These are phyloP conservation scores for Lottia scabra DNA, from an alignment of 2,888 invertebrate genomes.

Conservation along the genomic window DNA sequence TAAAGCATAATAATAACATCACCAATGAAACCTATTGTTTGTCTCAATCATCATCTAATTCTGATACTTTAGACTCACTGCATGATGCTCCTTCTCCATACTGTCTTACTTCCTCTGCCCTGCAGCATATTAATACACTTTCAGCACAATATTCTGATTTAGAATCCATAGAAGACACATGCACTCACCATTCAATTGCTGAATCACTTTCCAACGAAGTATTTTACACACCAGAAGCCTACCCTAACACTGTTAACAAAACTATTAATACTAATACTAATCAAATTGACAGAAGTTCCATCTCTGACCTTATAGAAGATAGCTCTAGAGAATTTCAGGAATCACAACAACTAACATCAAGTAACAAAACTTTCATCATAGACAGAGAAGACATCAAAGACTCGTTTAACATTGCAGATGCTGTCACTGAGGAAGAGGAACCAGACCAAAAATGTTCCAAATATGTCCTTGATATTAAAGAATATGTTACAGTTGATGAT, in stretches of 20 bases:
- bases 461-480: constrained; percentile 10
- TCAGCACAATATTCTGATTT: background rate
- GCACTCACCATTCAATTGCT: background rate
- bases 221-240: background rate
- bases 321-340: background rate
- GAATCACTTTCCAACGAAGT: background rate
- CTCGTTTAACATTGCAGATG: background rate
- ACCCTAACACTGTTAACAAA: background rate
- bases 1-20: no score
- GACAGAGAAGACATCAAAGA: background rate
- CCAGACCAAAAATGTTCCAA: constrained; percentile 4
- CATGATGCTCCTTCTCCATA: background rate
- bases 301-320: background rate
- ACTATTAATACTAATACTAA: background rate
- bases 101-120: background rate
- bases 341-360: background rate
- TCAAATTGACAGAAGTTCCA: background rate
- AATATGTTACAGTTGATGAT: constrained; percentile 14
- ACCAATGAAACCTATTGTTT: no score
- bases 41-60: background rate
- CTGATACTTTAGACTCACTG: background rate
- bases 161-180: background rate
- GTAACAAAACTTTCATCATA: background rate
- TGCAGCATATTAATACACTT: background rate
- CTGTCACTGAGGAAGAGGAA: background rate